A percentile compares a stretch with the other conserved stretches of the same genome.
These are phyloP conservation scores for Elanoides forficatus DNA, from an alignment of 2,113 vertebrate genomes.

Conservation along the genomic window DNA sequence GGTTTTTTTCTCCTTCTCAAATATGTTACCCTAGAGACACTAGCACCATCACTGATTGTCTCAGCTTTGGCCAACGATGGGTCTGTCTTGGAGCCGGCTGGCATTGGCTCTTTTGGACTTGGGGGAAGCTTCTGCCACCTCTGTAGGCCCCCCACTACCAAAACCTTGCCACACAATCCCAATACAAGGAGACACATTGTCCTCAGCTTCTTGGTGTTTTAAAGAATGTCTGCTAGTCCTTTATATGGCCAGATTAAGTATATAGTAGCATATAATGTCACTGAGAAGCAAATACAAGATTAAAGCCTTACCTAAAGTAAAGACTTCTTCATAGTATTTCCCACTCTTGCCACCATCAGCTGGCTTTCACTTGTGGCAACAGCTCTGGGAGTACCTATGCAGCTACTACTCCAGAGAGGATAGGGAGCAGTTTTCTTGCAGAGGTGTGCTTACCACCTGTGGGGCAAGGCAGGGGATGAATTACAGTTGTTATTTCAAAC, in stretches of 20 bases:
- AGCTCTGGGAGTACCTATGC: neutral
- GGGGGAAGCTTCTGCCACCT: neutral
- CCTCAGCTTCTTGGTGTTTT: neutral
- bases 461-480: neutral
- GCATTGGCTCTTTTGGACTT: too few relatives aligned
- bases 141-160: neutral
- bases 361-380: neutral
- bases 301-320: neutral
- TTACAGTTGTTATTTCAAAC: neutral
- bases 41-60: accelerated
- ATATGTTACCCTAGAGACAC: neutral
- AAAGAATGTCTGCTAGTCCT: neutral
- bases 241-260: neutral
- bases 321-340: neutral
- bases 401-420: neutral
- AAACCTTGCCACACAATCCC: neutral
- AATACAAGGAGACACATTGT: neutral
- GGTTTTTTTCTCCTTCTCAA: neutral
- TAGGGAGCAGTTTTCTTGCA: neutral
- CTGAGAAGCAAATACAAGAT: neutral
- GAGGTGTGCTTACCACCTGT: neutral
- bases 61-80: accelerated
- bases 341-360: neutral
- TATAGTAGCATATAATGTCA: neutral
- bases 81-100: neutral